Base-by-base conservation (phyloP, 1,140 invertebrate species). In the Pomacea maculata region DNA sequence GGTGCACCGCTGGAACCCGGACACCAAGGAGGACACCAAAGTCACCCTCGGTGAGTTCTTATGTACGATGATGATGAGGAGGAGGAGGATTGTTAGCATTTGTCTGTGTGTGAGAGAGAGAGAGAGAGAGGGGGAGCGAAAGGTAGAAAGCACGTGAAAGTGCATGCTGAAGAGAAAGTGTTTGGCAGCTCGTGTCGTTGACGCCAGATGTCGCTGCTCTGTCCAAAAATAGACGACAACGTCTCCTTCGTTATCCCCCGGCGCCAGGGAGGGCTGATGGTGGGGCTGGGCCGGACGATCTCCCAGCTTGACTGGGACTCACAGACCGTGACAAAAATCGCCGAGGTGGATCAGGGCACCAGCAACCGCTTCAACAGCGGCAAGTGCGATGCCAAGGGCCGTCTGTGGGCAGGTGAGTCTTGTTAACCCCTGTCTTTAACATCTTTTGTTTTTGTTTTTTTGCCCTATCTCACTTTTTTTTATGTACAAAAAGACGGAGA, bases 321-420 rank as follows among this genome's bases (percentile, higher is more conserved):
- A 17, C 57, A 61, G 15, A 83, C 75, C 15, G 74, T 84, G 7
- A 85, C 83, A 15, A 72, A 74, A 15, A 55, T 91, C 0, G 92
- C 92, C 1, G 93, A 93, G 71, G 94, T 85, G 52, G 82, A 85
- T 2, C 67, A 70, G 21, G 84, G 80, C 21, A 72, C 68, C 1
- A 75, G 72, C 11, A 96, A 95, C 85, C 92, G 95, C 84, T 94
- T 96, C 83, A 98, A 98, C 86, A 96, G 97, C 90, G 97, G 94
- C 21, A 98, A 98, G 92, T 95, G 95, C 80, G 96, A 98, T 90
- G 93, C 94, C 0, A 89, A 88, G n/a, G 96, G 96, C 65, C 92
- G 96, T 70, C 91, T 97, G 6, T 97, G 95, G 94, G 93, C 94
- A 82, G 96, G 96, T 87, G 64, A 80, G 81, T 61, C 52, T 12